Conservation (phyloP, 2,113 vertebrate species). For the Odontophorus gujanensis region DNA sequence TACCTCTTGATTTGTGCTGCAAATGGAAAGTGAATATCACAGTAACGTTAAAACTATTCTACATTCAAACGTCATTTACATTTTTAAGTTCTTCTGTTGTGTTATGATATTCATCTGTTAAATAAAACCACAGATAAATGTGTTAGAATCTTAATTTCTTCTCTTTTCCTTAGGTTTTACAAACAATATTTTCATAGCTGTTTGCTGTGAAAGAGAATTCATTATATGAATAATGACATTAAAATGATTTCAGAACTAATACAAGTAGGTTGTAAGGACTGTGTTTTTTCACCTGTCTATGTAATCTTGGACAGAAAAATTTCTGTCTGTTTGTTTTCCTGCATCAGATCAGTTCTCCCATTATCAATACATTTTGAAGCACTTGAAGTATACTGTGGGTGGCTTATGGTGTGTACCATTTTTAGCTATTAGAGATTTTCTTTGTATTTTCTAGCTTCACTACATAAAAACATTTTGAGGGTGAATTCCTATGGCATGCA, state of each 20-base stretch:
- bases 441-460: background rate
- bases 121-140: background rate
- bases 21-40: background rate
- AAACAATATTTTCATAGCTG: background rate
- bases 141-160: background rate
- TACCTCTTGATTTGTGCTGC: background rate
- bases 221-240: background rate
- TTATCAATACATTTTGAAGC: background rate
- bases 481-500: background rate
- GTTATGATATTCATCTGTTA: background rate
- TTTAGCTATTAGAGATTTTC: background rate
- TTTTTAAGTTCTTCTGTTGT: background rate
- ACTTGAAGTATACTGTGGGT: background rate
- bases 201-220: slow-evolving; percentile 5
- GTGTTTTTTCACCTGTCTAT: background rate
- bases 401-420: background rate
- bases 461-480: background rate
- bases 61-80: background rate
- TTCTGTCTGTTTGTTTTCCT: background rate
- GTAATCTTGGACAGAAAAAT: background rate
- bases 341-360: background rate
- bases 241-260: background rate
- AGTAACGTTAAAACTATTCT: background rate
- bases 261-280: background rate
- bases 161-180: background rate